Evolutionary conservation across 2,888 invertebrate genomes (phyloP), one percentile per base, ranked within the genome.

Genomic region (Argyresthia albistria): DNA sequence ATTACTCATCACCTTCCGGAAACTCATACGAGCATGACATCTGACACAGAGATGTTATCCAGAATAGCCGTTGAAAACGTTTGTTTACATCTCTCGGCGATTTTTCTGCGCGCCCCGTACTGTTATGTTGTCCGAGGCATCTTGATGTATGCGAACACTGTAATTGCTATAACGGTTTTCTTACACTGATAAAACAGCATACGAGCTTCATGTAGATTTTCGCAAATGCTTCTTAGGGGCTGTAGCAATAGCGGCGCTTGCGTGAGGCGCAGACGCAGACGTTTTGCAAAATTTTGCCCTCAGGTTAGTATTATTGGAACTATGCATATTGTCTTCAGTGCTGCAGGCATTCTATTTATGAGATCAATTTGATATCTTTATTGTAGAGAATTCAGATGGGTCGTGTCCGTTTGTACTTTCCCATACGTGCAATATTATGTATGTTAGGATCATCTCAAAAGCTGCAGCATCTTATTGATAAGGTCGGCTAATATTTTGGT

Each of bases 141-240:
- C 48, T 48, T 48, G 48, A 48, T 48, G 37, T 48, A 48, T 48
- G 48, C 37, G 48, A 10, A 48, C 48, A 9, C 36, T 37, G 37
- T 52, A 52, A 52, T 52, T 52, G 52, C 46, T n/a, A 12, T 52
- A 52, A 52, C 52, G 52, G 52, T 52, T 15, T 25, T 15, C 25
- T 8, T 12, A 14, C 37, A 37, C 52, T 52, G 52, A 52, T 52
- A 52, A 52, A 46, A 36, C 48, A 25, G 25, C 6, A 48, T 48
- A 14, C 36, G 37, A 37, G 48, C 14, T 10, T 14, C 48, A 36
- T 36, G 48, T 45, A 14, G 14, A 45, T 48, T 37, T 48, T 48
- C 15, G 48, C 48, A 36, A 48, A 48, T 37, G 37, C 37, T 37
- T 15, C 14, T 10, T 36, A 37, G 14, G 35, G 25, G 11, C 25